Evolutionary conservation across 2,113 vertebrate genomes (phyloP).

Genomic region (Melierax canorus): DNA sequence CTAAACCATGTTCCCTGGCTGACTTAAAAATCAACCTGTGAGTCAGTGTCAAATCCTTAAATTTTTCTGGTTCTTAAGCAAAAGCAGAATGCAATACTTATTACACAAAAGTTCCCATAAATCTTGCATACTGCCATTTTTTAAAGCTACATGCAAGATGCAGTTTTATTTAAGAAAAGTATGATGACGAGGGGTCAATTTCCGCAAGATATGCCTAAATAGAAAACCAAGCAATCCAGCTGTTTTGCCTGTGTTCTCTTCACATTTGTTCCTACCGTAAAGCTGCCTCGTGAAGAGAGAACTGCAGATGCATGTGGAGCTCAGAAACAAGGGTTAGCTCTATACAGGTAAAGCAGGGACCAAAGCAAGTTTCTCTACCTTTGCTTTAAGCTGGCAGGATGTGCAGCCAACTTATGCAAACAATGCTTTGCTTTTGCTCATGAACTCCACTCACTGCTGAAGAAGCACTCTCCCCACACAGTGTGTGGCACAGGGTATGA

Average conservation of each 20-base stretch:
- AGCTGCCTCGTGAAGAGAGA: neutral
- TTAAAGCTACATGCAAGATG: neutral
- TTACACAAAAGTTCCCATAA: neutral
- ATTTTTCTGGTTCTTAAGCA: neutral
- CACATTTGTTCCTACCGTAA: no score
- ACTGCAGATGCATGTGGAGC: neutral
- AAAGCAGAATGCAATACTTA: neutral
- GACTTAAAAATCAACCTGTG: rapidly evolving
- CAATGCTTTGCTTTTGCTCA: neutral
- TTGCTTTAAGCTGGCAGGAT: neutral
- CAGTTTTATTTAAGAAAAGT: neutral
- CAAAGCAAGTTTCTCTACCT: neutral
- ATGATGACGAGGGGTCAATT: rapidly evolving
- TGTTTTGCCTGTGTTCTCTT: neutral
- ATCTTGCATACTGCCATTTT: neutral
- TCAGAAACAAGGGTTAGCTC: neutral
- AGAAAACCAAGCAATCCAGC: neutral
- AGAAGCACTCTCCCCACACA: neutral
- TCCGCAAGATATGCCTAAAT: neutral
- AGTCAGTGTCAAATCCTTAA: neutral
- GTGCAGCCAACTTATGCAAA: rapidly evolving
- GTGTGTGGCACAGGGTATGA: neutral
- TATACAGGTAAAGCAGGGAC: neutral
- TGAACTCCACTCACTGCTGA: neutral
- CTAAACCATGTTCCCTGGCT: neutral